Evolutionary conservation across 1,140 invertebrate genomes (phyloP), one percentile per base, ranked within the genome.

Genomic region (Papilio xuthus): DNA sequence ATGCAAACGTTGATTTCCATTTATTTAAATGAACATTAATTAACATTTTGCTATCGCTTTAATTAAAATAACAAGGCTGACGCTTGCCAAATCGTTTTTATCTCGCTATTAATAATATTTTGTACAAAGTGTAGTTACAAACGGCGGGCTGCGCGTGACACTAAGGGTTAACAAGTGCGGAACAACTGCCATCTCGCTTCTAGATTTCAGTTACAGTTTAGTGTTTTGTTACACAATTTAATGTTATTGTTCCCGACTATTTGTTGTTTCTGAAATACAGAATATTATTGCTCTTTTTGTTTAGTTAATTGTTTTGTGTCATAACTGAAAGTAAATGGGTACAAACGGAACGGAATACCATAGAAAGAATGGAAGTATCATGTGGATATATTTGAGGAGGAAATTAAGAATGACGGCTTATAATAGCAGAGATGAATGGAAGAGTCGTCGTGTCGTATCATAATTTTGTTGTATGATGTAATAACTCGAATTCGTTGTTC

Each of bases 111-210:
- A 63, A 63, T 63, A 63, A 63, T 63, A 63, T 63, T 63, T 63
- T 23, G 60, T 63, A 63, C 23, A 63, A 63, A 63, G 23, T 44
- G n/a, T 13, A 73, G 71, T 42, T 50, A 47, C 41, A 47, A 73
- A 73, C 37, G 41, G 71, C 41, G 41, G 37, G n/a, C 41, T 73
- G 71, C 41, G 23, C n/a, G 20, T 73, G 71, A 73, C 71, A 42
- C 71, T 44, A 47, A 73, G 71, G 71, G 71, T 73, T 73, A 73
- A 73, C 41, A 73, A 73, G 37, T 73, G 71, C 44, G 71, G 41
- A 73, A 44, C 71, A 73, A 73, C 71, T 73, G 71, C 71, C 71
- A 41, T 26, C 71, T 26, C 71, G 71, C 41, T 73, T 73, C 44
- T 47, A 47, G n/a, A 28, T 73, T 73, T 73, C 71, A 73, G 20